These are phyloP conservation scores for Rhyacophila brunnea DNA, from an alignment of 1,140 invertebrate genomes.

Conservation along the genomic window DNA sequence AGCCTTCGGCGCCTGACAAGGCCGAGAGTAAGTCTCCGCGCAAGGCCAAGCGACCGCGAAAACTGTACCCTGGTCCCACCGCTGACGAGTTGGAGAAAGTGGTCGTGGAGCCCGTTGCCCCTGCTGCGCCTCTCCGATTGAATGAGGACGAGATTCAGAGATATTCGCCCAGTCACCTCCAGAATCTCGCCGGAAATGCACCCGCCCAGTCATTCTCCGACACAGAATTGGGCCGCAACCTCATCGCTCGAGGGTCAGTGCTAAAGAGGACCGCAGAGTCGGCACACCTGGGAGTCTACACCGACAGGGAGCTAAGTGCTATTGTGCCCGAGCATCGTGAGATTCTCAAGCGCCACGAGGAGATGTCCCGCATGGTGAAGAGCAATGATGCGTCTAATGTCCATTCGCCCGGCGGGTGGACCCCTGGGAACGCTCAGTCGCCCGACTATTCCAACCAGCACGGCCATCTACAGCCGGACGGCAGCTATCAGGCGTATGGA, in stretches of 20 bases:
- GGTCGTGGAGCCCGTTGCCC: slow-evolving; percentile 1
- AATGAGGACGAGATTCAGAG: background rate
- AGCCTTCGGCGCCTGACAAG: too few species aligned
- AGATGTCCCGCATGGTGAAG: background rate
- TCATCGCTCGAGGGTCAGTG: background rate
- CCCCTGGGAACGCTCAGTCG: background rate
- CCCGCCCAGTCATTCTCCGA: background rate
- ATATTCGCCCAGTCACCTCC: too few species aligned
- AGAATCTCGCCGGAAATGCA: too few species aligned
- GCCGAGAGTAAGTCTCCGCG: slow-evolving; percentile 10
- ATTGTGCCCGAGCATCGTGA: slow-evolving; percentile 5
- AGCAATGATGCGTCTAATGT: background rate
- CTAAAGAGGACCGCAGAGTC: background rate
- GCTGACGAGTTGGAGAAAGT: background rate
- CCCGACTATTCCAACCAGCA: background rate
- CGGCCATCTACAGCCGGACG: background rate
- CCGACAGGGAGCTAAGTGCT: background rate
- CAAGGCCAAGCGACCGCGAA: slow-evolving; percentile 10
- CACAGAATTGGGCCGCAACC: background rate
- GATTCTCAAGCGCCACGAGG: background rate
- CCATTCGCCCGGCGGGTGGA: background rate
- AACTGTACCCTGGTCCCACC: background rate
- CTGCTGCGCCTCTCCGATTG: background rate
- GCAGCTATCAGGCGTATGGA: slow-evolving; percentile 4
- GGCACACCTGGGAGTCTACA: background rate